Evolutionary conservation across 2,888 invertebrate genomes (phyloP), one percentile per base, ranked within the genome.

Genomic region (Alsophila aescularia): DNA sequence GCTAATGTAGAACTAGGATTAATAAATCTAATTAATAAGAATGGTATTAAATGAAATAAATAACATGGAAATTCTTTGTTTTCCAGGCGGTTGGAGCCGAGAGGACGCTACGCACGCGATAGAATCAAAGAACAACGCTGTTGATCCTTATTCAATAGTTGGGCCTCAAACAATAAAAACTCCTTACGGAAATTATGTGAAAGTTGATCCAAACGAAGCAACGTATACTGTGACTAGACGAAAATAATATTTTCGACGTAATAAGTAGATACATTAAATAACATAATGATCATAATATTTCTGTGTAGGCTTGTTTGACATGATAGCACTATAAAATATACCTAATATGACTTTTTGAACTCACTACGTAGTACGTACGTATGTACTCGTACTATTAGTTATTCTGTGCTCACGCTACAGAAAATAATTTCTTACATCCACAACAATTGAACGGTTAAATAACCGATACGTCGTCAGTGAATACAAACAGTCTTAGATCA

Each of bases 101-200:
- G 87, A 83, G 16, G 82, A 84, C 10, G 51, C 59, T 0, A 57
- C 70, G 10, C 56, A 50, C 13, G 37, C 63, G 1, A 6, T 66
- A 0, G 79, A 81, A 6, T 53, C 64, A 0, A 76, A 79, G 40
- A 73, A 69, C 0, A 79, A 80, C 18, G 57, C 77, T 13, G 65
- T 75, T 4, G 81, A 83, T 18, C 83, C 84, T 0, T 81, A 83
- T 43, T 56, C 70, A 13, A 27, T 39, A 1, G 69, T 66, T 1
- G 87, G 81, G 27, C 89, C 89, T 7, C 87, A 85, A 49, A 89
- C 88, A 1, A 85, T 89, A 5, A 85, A 82, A 63, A 89, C 89
- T 0, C 89, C 89, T 0, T 89, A 80, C 40, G 89, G 89, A 2
- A 81, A 86, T 47, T 88, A 88, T 31, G 71, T 87, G 18, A 84